Conservation (phyloP, 2,113 vertebrate species). For the Paradisaea rubra region DNA sequence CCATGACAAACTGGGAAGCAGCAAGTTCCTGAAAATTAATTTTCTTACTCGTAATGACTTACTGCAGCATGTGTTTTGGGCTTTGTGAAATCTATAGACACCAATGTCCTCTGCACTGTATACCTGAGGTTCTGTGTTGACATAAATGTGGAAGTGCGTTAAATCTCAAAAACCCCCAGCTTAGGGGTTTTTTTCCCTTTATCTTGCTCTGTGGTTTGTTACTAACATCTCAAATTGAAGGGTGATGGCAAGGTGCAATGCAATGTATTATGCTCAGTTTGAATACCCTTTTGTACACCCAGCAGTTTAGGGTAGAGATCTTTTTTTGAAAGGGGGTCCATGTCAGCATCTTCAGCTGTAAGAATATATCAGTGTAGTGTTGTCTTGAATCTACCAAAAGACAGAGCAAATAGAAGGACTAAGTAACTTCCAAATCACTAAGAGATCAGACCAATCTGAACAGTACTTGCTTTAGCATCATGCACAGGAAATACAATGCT, state of each 20-base stretch:
- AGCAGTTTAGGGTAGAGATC: neutral
- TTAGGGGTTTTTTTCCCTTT: rapidly evolving
- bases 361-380: neutral
- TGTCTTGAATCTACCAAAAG: neutral
- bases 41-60: neutral
- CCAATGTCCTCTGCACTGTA: neutral
- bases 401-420: neutral
- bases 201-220: neutral
- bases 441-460: neutral
- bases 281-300: neutral
- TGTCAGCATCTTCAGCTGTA: neutral
- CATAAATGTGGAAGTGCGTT: rapidly evolving
- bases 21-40: neutral
- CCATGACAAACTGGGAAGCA: neutral
- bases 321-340: neutral
- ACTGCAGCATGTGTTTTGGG: neutral
- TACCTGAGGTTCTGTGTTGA: neutral
- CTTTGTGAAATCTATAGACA: neutral
- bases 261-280: neutral
- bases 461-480: neutral
- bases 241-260: neutral
- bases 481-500: neutral
- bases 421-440: neutral
- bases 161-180: neutral
- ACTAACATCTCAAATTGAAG: neutral